Conservation (phyloP, 2,888 invertebrate species). For the Caenorhabditis sp. region DNA sequence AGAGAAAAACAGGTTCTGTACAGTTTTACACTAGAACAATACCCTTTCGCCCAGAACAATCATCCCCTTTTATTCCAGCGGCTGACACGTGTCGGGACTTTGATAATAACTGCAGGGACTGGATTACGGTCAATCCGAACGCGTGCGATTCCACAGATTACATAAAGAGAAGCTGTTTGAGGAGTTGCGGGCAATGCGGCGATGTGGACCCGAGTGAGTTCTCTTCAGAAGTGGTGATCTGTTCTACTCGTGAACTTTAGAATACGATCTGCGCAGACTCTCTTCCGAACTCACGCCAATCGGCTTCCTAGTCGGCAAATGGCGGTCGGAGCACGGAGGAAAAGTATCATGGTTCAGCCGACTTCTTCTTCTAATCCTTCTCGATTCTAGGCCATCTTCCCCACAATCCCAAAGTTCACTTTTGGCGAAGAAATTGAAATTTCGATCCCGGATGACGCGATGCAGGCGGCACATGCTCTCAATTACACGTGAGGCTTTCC, state of each 20-base stretch:
- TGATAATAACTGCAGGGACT: conserved; percentile 74
- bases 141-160: conserved; percentile 73
- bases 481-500: conserved; percentile 78
- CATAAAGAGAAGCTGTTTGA: conserved; percentile 69
- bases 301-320: conserved; percentile 77
- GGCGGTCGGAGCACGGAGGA: conserved; percentile 79
- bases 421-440: conserved; percentile 79
- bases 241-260: conserved; percentile 63
- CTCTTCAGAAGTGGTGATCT: background rate
- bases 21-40: conserved; percentile 55
- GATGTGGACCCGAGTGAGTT: conserved; percentile 67
- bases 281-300: conserved; percentile 72
- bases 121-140: conserved; percentile 70
- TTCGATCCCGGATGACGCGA: conserved; percentile 72
- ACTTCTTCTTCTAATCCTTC: conserved; percentile 1
- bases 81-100: conserved; percentile 62
- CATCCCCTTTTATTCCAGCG: conserved; percentile 45
- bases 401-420: conserved; percentile 79
- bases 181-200: conserved; percentile 73
- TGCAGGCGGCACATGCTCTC: conserved; percentile 71
- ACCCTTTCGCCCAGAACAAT: conserved; percentile 12
- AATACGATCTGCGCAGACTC: conserved; percentile 73
- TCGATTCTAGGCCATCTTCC: conserved; percentile 66
- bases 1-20: conserved; percentile 33
- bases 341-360: conserved; percentile 51